A percentile compares a stretch with the other conserved stretches of the same genome.
phyloP scores from a whole-genome alignment of 92 coral and sea anemone species.

The Bergia puertoricense region DNA sequence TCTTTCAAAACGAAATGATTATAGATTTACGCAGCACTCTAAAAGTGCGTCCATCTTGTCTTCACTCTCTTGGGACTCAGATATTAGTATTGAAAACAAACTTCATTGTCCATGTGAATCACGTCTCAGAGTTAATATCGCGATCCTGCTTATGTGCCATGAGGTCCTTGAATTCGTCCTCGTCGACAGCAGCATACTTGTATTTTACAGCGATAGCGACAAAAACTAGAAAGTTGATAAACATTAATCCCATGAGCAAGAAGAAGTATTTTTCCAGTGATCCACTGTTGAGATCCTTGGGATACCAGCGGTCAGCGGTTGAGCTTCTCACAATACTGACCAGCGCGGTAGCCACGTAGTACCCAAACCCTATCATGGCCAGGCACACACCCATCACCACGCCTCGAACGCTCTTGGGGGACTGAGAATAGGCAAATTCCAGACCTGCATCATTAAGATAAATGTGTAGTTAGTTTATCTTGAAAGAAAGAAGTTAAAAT shows the following conservation, averaged over 20 bases:
- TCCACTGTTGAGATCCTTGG: conserved; percentile 57
- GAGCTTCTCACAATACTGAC: conserved; percentile 44
- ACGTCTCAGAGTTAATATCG: not conserved
- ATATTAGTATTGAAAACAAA: too few relatives aligned
- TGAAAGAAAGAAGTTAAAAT: too few relatives aligned
- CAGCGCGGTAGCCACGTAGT: conserved; percentile 54
- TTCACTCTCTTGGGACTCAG: too few relatives aligned
- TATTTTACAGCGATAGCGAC: conserved; percentile 45
- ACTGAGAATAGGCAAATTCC: conserved; percentile 63
- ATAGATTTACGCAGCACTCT: too few relatives aligned
- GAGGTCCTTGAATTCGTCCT: not conserved
- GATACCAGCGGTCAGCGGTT: conserved; percentile 53
- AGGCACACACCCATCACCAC: conserved; percentile 56
- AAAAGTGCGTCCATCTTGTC: too few relatives aligned
- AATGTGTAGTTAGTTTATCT: not conserved
- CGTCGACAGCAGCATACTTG: conserved; percentile 12
- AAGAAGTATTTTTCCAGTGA: conserved; percentile 57
- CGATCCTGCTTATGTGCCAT: not conserved
- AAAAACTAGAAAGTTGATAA: conserved; percentile 46
- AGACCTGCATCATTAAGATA: conserved; percentile 37
- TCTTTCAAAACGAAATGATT: too few relatives aligned
- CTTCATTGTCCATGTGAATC: too few relatives aligned
- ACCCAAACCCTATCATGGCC: conserved; percentile 57
- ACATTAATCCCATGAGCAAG: conserved; percentile 52
- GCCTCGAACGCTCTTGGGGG: conserved; percentile 59